phyloP scores from a whole-genome alignment of 1,140 invertebrate species.

The Papilio polyxenes region DNA sequence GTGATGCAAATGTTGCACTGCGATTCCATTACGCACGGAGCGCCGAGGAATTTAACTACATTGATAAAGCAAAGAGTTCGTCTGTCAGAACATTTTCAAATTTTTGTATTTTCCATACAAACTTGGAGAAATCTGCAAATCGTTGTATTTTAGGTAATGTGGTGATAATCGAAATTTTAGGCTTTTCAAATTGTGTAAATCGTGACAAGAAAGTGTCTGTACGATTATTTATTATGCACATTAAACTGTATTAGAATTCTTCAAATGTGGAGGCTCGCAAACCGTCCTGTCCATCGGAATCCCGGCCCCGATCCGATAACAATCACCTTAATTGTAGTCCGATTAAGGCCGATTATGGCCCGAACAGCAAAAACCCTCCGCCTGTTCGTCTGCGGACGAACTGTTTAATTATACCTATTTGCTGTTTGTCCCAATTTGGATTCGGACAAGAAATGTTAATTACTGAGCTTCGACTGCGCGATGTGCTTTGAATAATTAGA shows the following conservation, averaged over 20 bases:
- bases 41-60: slow-evolving; percentile 46
- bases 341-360: slow-evolving; percentile 63
- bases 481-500: slow-evolving; percentile 40
- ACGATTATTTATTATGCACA: slow-evolving; percentile 1
- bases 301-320: slow-evolving; percentile 59
- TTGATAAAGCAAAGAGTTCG: slow-evolving; percentile 1
- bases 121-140: neutral
- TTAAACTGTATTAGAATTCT: slow-evolving; percentile 31
- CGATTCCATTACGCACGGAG: slow-evolving; percentile 50
- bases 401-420: slow-evolving; percentile 61
- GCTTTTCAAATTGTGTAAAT: neutral
- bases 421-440: slow-evolving; percentile 53
- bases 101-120: neutral
- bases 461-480: slow-evolving; percentile 38
- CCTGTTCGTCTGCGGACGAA: slow-evolving; percentile 46
- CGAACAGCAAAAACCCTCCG: slow-evolving; percentile 54
- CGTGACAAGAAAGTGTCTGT: neutral
- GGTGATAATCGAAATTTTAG: no score
- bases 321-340: slow-evolving; percentile 65
- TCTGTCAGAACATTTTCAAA: neutral
- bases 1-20: slow-evolving; percentile 57
- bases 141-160: no score
- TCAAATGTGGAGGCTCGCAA: slow-evolving; percentile 55
- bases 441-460: slow-evolving; percentile 53
- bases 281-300: slow-evolving; percentile 47